A percentile compares a stretch with the other conserved stretches of the same genome.
Conservation (phyloP, 2,888 invertebrate species). For the Ornithoptera priamus region DNA sequence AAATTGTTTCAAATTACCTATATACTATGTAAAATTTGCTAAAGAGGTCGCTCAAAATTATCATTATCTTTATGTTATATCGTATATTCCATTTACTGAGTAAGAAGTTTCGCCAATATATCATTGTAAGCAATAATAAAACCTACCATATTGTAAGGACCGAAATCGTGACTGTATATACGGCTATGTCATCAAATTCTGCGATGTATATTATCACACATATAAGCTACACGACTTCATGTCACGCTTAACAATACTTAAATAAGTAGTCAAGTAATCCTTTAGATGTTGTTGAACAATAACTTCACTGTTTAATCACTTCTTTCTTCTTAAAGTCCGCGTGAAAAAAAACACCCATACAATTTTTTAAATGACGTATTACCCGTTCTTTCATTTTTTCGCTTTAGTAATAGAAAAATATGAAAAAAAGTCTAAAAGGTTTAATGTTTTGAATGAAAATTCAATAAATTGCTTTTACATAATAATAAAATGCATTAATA, state of each 20-base stretch:
- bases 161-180: constrained; percentile 28
- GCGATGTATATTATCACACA: constrained; percentile 20
- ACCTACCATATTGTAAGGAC: constrained; percentile 35
- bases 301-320: constrained; percentile 4
- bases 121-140: constrained; percentile 70
- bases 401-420: background rate
- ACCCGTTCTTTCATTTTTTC: background rate
- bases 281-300: constrained; percentile 5
- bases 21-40: constrained; percentile 42
- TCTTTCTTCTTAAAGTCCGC: constrained; percentile 5
- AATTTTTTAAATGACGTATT: background rate
- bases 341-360: background rate
- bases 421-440: background rate
- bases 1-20: constrained; percentile 25
- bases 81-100: constrained; percentile 52
- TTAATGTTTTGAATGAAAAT: too few species aligned
- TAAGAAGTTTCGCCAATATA: constrained; percentile 65
- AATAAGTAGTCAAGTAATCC: constrained; percentile 14
- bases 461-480: too few species aligned
- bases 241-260: constrained; percentile 14
- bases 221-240: constrained; percentile 10
- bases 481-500: too few species aligned
- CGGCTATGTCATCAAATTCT: constrained; percentile 17
- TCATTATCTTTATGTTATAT: constrained; percentile 60
- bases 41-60: constrained; percentile 59